phyloP scores from a whole-genome alignment of 2,888 invertebrate genomes.

The Eretmocerus hayati region DNA sequence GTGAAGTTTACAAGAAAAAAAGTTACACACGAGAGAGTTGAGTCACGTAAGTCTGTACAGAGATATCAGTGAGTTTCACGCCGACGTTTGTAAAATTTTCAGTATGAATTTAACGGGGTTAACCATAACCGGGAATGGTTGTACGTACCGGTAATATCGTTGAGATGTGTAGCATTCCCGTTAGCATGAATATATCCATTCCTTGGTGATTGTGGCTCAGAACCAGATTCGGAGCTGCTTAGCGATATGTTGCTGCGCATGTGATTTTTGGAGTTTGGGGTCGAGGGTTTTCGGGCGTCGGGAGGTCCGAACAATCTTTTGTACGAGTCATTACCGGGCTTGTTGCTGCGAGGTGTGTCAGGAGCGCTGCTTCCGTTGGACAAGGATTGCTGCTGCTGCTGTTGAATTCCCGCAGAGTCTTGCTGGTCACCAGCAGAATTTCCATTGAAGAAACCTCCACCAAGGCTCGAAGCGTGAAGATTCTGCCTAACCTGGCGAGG shows the following conservation, averaged over 20 bases:
- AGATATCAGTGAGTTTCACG: too few relatives aligned
- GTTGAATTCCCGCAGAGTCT: slow-evolving; percentile 24
- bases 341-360: slow-evolving; percentile 35
- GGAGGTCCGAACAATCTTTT: slow-evolving; percentile 56
- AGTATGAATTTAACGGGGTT: too few relatives aligned
- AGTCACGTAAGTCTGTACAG: too few relatives aligned
- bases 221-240: slow-evolving; percentile 39
- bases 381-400: slow-evolving; percentile 4
- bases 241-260: slow-evolving; percentile 58
- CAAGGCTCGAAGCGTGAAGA: slow-evolving; percentile 31
- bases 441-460: slow-evolving; percentile 41
- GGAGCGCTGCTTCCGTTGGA: slow-evolving; percentile 40
- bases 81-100: too few relatives aligned
- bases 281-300: slow-evolving; percentile 49
- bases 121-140: background rate
- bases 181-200: background rate
- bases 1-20: too few relatives aligned
- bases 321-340: slow-evolving; percentile 57
- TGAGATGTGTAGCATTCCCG: slow-evolving; percentile 22
- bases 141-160: slow-evolving; percentile 35
- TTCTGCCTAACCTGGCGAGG: slow-evolving; percentile 41
- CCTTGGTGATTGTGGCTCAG: background rate
- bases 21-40: too few relatives aligned
- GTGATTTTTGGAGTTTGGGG: slow-evolving; percentile 54
- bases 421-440: background rate